phyloP scores from a whole-genome alignment of 2,888 invertebrate species.

The Drosophila multiciliata region DNA sequence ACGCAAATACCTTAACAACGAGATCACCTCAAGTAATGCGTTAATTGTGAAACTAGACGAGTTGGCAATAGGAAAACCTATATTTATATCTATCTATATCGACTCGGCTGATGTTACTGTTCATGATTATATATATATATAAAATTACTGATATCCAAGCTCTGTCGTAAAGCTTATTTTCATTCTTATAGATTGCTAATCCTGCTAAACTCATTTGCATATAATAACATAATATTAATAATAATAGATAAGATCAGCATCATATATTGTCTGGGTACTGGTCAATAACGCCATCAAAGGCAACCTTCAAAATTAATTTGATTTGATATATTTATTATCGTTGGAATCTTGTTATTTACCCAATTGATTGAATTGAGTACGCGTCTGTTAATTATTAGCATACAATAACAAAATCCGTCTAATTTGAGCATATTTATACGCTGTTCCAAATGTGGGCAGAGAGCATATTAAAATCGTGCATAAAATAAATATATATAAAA shows the following conservation, averaged over 20 bases:
- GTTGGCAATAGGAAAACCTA: not conserved
- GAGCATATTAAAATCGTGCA: not conserved
- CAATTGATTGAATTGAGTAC: slow-evolving; percentile 70
- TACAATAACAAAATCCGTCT: slow-evolving; percentile 26
- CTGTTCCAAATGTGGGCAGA: slow-evolving; percentile 3
- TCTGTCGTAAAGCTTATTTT: not conserved
- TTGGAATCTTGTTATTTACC: slow-evolving; percentile 41
- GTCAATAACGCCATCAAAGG: slow-evolving; percentile 54
- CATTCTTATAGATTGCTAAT: not conserved
- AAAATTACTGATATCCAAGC: not conserved
- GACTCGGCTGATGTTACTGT: not conserved
- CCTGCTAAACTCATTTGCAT: not conserved
- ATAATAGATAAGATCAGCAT: not conserved
- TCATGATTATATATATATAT: not conserved
- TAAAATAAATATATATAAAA: not conserved
- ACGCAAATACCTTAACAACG: not conserved
- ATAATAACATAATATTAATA: not conserved
- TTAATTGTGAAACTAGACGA: not conserved
- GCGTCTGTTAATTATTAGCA: slow-evolving; percentile 63
- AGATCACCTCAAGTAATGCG: not conserved
- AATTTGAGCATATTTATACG: slow-evolving; percentile 8
- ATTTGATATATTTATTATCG: slow-evolving; percentile 14
- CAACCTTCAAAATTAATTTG: slow-evolving; percentile 46
- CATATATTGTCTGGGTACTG: not conserved
- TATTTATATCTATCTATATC: not conserved